Conservation (phyloP, 2,113 vertebrate species). For the Micronycteris hirsuta region DNA sequence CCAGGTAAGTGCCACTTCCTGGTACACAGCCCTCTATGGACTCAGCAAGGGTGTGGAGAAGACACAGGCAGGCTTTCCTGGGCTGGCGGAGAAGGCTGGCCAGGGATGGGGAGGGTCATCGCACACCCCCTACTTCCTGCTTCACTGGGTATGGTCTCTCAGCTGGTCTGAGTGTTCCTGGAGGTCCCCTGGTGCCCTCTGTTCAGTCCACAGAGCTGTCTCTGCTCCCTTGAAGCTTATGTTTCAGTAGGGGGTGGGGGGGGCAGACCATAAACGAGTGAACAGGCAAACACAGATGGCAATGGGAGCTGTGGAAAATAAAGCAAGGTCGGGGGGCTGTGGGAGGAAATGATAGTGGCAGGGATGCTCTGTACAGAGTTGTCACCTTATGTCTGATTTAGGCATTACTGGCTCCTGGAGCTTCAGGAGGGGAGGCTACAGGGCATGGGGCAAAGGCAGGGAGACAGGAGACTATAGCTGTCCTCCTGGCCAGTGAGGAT, state of each 20-base stretch:
- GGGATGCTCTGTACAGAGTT: background rate
- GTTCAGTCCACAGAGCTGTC: background rate
- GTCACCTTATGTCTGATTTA: background rate
- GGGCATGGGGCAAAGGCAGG: background rate
- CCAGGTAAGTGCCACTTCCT: slow-evolving; percentile 77
- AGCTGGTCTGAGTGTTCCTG: background rate
- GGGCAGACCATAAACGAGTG: background rate
- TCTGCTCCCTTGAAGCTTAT: background rate
- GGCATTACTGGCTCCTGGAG: background rate
- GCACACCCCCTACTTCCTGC: too few relatives aligned
- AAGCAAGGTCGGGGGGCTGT: background rate
- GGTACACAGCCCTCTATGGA: background rate
- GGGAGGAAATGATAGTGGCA: background rate
- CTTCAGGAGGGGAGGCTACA: background rate
- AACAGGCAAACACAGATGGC: background rate
- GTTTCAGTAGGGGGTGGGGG: background rate
- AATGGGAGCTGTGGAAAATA: background rate
- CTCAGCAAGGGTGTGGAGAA: too few relatives aligned
- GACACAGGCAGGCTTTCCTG: background rate
- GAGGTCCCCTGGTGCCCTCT: background rate
- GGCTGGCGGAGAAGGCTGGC: background rate
- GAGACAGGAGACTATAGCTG: background rate
- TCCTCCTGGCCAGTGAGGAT: background rate
- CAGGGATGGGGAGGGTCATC: background rate
- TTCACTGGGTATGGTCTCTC: background rate